Base-by-base conservation (phyloP, 2,797 vertebrate species). In the Chlorospingus semifuscus region DNA sequence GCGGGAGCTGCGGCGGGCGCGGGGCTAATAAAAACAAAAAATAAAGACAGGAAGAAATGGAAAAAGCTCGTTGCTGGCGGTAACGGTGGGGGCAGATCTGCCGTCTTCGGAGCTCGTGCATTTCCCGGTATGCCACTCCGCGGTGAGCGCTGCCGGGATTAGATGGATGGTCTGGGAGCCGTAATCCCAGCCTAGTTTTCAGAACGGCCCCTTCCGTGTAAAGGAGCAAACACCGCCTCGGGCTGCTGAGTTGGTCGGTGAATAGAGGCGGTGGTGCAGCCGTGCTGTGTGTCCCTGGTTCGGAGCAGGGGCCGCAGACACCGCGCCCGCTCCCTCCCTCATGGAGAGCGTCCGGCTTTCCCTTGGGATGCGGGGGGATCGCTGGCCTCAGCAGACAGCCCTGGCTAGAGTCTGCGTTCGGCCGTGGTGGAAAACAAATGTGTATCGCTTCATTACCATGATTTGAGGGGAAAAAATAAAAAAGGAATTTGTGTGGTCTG, bases 221-320 rank as follows among this genome's bases (percentile, higher is more conserved):
- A 44, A 36, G 64, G 32, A 37, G 23, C 19, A 13, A 32, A 27
- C 12, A 26, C 21, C 4, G 4, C 49, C 55, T 23, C 2, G 76
- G 29, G 65, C 83, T 6, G 76, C 68, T 12, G 42, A 0, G 10
- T 18, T 2, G 56, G 5, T 24, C 37, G 17, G 29, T 9, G 87
- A 8, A 3, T 3, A 7, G 64, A 9, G 71, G 50, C 63, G 42
- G 36, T 26, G 63, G 27, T 14, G 56, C 18, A 9, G 78, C 23
- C 1, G 15, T 5, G 55, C 0, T 9, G n/a, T 1, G 9, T 2
- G 24, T 55, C 6, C 61, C 15, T 2, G 21, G 47, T 0, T 15
- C 7, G 0, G 7, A 49, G 68, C 75, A 3, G 47, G 13, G 39
- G 29, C 37, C 20, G 41, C 34, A 11, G 49, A n/a, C 37, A n/a